Base-by-base conservation (phyloP, 2,113 vertebrate species). In the Panthera tigris region DNA sequence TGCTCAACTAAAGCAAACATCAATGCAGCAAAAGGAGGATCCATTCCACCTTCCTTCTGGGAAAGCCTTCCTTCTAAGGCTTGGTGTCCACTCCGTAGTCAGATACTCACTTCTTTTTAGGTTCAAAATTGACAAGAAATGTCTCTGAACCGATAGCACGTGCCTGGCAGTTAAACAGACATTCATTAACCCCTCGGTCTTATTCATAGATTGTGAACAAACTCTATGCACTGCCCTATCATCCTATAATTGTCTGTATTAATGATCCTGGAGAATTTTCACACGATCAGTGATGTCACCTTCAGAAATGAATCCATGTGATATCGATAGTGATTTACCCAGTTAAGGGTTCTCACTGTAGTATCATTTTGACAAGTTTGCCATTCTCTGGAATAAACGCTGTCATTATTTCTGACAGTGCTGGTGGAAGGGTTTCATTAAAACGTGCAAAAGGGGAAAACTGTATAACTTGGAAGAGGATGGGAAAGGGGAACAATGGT, bases 381-480 rank as follows among this genome's bases (percentile, higher is more conserved):
- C 45, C 18, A 31, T 66, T 96, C 71, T 95, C 50, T 55, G 25
- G 85, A 94, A 96, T 79, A 73, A 95, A 97, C 41, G 55, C 73
- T 86, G 89, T 86, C 83, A 96, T 86, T 96, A 97, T 95, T 97
- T 94, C 93, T 97, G 95, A 97, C 91, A 94, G 78, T 18, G n/a
- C 88, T 89, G 65, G 50, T 50, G 74, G 85, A 90, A 91, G 52
- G n/a, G 14, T 71, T 78, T 93, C 78, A 79, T 82, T 86, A 96
- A 90, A 89, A 97, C 50, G 73, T 69, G 39, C 66, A 81, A 66
- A 90, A 95, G n/a, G 5, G 81, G 45, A 91, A 95, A 92, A 74
- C 1, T 39, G 33, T 86, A 63, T 36, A 89, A 41, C 57, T 78
- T 69, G 18, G 73, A 55, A 86, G 79, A 83, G 13, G 21, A 45